These are phyloP conservation scores for Myrmophylax atrothorax DNA, from an alignment of 2,113 vertebrate genomes.

Conservation along the genomic window DNA sequence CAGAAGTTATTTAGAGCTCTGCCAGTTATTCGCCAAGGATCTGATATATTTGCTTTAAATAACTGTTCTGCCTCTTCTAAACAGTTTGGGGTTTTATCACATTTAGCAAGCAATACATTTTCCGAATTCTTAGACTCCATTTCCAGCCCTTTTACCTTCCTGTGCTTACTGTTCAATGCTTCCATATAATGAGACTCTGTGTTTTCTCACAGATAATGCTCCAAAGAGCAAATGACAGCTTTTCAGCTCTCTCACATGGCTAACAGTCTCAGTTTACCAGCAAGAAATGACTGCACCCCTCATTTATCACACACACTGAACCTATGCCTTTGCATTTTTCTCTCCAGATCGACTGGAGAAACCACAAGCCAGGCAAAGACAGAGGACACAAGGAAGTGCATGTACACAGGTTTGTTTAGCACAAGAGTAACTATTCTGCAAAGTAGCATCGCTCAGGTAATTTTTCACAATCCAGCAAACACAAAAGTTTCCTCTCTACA, in stretches of 20 bases:
- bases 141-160: neutral
- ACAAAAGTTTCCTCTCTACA: neutral
- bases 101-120: neutral
- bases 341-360: neutral
- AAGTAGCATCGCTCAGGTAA: neutral
- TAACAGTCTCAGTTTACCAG: neutral
- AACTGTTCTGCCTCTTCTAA: neutral
- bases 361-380: neutral
- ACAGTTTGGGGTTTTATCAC: neutral
- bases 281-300: neutral
- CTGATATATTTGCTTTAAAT: neutral
- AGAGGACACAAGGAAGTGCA: neutral
- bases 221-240: neutral
- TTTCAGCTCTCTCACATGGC: neutral
- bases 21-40: neutral
- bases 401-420: neutral
- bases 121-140: neutral
- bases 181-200: neutral
- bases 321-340: neutral
- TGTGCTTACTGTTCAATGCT: neutral
- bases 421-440: neutral
- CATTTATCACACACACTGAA: neutral
- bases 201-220: neutral
- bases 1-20: neutral
- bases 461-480: neutral